Conservation (phyloP, 2,113 vertebrate genomes). For the Arothron firmamentum region DNA sequence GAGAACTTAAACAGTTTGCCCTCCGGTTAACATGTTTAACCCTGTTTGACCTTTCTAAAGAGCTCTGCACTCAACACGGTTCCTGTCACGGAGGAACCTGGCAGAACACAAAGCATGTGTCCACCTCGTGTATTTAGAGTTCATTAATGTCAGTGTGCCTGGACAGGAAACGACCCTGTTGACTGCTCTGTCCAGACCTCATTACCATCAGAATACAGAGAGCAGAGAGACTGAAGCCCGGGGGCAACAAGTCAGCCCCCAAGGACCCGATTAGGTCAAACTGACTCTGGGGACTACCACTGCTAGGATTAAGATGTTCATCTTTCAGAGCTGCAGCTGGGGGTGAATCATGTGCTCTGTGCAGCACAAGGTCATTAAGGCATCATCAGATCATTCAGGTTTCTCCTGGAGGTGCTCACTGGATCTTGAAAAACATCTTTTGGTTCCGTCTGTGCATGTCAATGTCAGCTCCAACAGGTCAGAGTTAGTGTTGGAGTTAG, state of each 20-base stretch:
- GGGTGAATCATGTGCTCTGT: background rate
- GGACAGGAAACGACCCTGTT: slow-evolving; percentile 70
- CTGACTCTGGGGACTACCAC: background rate
- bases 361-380: background rate
- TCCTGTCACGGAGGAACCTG: slow-evolving; percentile 14
- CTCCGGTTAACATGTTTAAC: slow-evolving; percentile 37
- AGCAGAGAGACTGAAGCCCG: slow-evolving; percentile 6
- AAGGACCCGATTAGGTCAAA: slow-evolving; percentile 2
- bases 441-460: no score
- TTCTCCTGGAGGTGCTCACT: no score
- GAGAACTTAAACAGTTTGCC: slow-evolving; percentile 5
- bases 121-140: slow-evolving; percentile 64
- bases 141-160: slow-evolving; percentile 70
- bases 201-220: slow-evolving; percentile 71
- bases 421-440: no score
- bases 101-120: slow-evolving; percentile 44
- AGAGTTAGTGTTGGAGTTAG: no score
- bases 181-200: slow-evolving; percentile 53
- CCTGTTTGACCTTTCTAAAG: slow-evolving; percentile 13
- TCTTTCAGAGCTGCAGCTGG: background rate
- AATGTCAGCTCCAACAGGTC: no score
- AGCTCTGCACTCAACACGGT: slow-evolving; percentile 27
- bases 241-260: slow-evolving; percentile 21
- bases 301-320: background rate
- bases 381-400: background rate